Evolutionary conservation across 1,140 invertebrate species (phyloP), one percentile per base, ranked within the genome.

Genomic region (Elysia chlorotica): DNA sequence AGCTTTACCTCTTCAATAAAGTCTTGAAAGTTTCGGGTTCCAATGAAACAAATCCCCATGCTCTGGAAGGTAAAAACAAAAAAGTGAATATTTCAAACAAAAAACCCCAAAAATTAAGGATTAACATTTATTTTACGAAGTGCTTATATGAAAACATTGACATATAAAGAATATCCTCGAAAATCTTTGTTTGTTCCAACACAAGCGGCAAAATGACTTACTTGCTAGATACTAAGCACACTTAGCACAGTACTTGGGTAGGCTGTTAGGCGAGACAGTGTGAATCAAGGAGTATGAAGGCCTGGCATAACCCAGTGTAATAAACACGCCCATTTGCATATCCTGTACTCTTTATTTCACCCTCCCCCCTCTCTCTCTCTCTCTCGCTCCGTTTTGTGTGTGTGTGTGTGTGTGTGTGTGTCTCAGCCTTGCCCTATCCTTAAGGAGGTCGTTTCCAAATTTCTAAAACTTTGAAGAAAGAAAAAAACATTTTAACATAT

Each of bases 41-140:
- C 97, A 83, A 99, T 95, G 86, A 99, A 99, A 88, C 97, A 99
- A 78, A 99, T 98, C 23, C 97, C 97, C 84, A 93, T 95, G 83
- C 95, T 98, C 88, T 90, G 78, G 61, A 48, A 48, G n/a, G n/a
- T 48, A 48, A 48, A 48, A 48, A n/a, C 41, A 48, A 48, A n/a
- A 48, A n/a, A 48, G n/a, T n/a, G n/a, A n/a, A n/a, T n/a, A n/a
- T n/a, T n/a, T n/a, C n/a, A 48, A 48, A 14, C 41, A 14, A 48
- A 48, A 48, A n/a, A n/a, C n/a, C 10, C n/a, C 10, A 48, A 48
- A 14, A 14, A 48, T 48, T 48, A 48, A n/a, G n/a, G 41, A 48
- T 48, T 48, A 14, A 48, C n/a, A 14, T 48, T 48, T 14, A 48
- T n/a, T 14, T 48, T 14, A 14, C 57, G 35, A 10, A 61, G 10